These are phyloP conservation scores for Emydocephalus ijimae DNA, from an alignment of 2,113 vertebrate genomes.

Conservation along the genomic window DNA sequence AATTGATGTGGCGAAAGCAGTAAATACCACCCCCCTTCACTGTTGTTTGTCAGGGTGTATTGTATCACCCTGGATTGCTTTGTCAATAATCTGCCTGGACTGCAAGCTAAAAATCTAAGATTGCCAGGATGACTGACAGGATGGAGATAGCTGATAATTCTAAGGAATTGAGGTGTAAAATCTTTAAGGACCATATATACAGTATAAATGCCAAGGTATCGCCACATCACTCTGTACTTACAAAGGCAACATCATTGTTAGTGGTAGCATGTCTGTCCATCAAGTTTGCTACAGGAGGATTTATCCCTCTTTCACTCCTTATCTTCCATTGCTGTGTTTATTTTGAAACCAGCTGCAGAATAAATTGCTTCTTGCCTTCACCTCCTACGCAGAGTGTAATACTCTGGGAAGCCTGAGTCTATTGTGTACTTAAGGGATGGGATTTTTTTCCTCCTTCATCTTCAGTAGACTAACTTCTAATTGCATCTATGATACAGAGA, in stretches of 20 bases:
- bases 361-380: constrained; percentile 82
- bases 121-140: constrained; percentile 90
- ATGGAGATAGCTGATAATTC: constrained; percentile 97
- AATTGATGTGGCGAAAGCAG: constrained; percentile 66
- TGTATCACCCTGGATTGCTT: constrained; percentile 93
- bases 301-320: constrained; percentile 90
- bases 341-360: constrained; percentile 79
- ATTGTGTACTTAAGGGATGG: constrained; percentile 58
- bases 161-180: constrained; percentile 98
- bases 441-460: constrained; percentile 38
- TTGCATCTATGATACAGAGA: constrained; percentile 66
- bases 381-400: constrained; percentile 74
- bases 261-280: constrained; percentile 95
- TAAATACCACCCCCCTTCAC: constrained; percentile 75
- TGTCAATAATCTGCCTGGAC: constrained; percentile 91
- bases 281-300: constrained; percentile 84
- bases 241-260: constrained; percentile 92
- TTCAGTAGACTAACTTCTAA: constrained; percentile 70
- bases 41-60: constrained; percentile 86
- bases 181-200: constrained; percentile 96
- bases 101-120: constrained; percentile 85
- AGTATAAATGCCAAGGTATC: constrained; percentile 97
- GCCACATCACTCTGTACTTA: constrained; percentile 92
- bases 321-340: constrained; percentile 81
- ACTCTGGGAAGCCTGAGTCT: constrained; percentile 69